A percentile compares a stretch with the other conserved stretches of the same genome.
Evolutionary conservation across 2,888 invertebrate genomes (phyloP).

Genomic region (Bedellia somnulentella): DNA sequence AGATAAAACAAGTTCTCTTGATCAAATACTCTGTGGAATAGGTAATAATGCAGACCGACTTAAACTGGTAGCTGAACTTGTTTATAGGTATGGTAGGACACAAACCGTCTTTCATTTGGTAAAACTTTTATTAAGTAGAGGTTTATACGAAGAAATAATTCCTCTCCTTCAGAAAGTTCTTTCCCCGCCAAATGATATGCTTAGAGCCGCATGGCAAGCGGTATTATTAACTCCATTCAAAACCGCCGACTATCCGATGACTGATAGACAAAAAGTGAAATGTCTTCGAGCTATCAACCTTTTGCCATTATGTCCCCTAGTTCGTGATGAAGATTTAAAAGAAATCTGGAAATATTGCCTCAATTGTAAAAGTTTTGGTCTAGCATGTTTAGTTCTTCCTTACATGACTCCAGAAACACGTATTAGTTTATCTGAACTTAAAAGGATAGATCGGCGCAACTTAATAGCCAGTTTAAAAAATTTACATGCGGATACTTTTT

Average conservation of each 20-base stretch:
- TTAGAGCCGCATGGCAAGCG: slow-evolving; percentile 43
- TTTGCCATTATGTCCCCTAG: slow-evolving; percentile 41
- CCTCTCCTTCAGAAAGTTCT: slow-evolving; percentile 35
- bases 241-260: slow-evolving; percentile 48
- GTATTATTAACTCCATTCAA: slow-evolving; percentile 38
- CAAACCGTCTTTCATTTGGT: slow-evolving; percentile 27
- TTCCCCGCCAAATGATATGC: slow-evolving; percentile 27
- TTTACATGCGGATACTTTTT: slow-evolving; percentile 41
- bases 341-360: slow-evolving; percentile 52
- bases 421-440: slow-evolving; percentile 31
- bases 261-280: slow-evolving; percentile 40
- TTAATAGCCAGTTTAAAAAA: slow-evolving; percentile 46
- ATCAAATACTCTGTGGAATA: slow-evolving; percentile 33
- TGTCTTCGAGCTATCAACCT: slow-evolving; percentile 46
- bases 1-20: slow-evolving; percentile 37
- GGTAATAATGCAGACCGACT: slow-evolving; percentile 31
- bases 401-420: slow-evolving; percentile 39
- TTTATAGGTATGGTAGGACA: slow-evolving; percentile 27
- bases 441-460: slow-evolving; percentile 45
- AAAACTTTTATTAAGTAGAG: slow-evolving; percentile 27
- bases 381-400: slow-evolving; percentile 46
- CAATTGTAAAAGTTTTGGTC: slow-evolving; percentile 38
- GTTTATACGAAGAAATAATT: slow-evolving; percentile 37
- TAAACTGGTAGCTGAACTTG: slow-evolving; percentile 33
- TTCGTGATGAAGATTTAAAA: slow-evolving; percentile 43